Evolutionary conservation across 2,113 vertebrate species (phyloP), one percentile per base, ranked within the genome.

Genomic region (Propithecus coquereli): DNA sequence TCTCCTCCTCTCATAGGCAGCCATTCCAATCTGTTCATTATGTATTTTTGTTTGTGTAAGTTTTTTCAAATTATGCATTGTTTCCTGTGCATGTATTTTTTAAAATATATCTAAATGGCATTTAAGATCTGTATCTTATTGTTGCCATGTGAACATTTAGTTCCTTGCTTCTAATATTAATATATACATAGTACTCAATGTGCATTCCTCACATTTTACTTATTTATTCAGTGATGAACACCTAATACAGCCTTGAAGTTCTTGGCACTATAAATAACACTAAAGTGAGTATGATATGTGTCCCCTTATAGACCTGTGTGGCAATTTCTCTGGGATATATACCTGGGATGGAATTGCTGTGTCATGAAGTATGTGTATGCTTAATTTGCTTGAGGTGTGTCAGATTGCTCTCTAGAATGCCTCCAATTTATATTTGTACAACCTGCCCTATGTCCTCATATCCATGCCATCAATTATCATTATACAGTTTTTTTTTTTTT

Each of bases 131-230:
- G 16, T 54, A 73, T 76, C 5, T 68, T 73, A 50, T 61, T 73
- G 30, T 87, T 87, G 77, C 27, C n/a, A 40, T 79, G 23, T 91
- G 61, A 83, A 94, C 23, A 79, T 79, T 94, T 90, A 90, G 34
- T 68, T 16, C 66, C 32, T 82, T 92, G n/a, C 88, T 91, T 79
- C 30, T 40, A 63, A 91, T 32, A 57, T 57, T 63, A 30, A 63
- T 63, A 63, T 47, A 37, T 87, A 22, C 37, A 45, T 57, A 74
- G 16, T 57, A 82, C 11, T 80, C 25, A n/a, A n/a, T 77, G 50
- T 43, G 11, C 22, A 80, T 86, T 80, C 71, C 9, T 30, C 32
- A 90, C 27, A 71, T 95, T 91, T 91, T 80, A 27, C 27, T 57
- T 47, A 74, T 45, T 73, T 68, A 77, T 34, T 14, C 50, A 68